Evolutionary conservation across 2,113 vertebrate genomes (phyloP).

Genomic region (Narcine bancroftii): DNA sequence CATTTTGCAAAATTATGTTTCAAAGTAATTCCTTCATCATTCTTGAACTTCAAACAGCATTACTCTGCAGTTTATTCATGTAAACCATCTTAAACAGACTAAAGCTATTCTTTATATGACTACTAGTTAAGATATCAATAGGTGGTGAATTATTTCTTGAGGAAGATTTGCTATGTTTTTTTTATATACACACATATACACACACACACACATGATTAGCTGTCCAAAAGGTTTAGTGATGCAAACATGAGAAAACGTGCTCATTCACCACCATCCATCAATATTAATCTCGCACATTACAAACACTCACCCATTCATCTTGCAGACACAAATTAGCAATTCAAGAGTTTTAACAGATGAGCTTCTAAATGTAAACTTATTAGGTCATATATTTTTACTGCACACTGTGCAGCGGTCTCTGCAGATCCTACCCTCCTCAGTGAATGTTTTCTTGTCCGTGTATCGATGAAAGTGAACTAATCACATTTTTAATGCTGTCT

Average conservation of each 20-base stretch:
- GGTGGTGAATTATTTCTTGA: neutral
- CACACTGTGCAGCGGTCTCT: slow-evolving; percentile 76
- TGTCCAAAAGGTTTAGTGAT: neutral
- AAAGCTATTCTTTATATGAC: neutral
- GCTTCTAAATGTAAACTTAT: slow-evolving; percentile 83
- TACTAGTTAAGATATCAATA: neutral
- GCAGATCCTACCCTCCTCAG: slow-evolving; percentile 76
- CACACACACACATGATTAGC: neutral
- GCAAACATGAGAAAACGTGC: slow-evolving; percentile 65
- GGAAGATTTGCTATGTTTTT: no score
- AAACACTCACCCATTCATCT: slow-evolving; percentile 79
- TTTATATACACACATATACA: no score
- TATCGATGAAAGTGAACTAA: slow-evolving; percentile 83
- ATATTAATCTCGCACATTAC: slow-evolving; percentile 71
- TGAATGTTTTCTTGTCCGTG: slow-evolving; percentile 76
- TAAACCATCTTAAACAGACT: neutral
- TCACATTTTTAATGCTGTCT: slow-evolving; percentile 86
- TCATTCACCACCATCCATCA: slow-evolving; percentile 67
- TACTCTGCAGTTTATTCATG: neutral
- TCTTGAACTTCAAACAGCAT: neutral
- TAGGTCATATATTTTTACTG: slow-evolving; percentile 84
- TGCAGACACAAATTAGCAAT: slow-evolving; percentile 95
- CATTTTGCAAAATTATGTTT: neutral
- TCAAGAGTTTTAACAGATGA: slow-evolving; percentile 89
- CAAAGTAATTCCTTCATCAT: neutral